Evolutionary conservation across 2,797 vertebrate species (phyloP).

Genomic region (Coreius guichenoti): DNA sequence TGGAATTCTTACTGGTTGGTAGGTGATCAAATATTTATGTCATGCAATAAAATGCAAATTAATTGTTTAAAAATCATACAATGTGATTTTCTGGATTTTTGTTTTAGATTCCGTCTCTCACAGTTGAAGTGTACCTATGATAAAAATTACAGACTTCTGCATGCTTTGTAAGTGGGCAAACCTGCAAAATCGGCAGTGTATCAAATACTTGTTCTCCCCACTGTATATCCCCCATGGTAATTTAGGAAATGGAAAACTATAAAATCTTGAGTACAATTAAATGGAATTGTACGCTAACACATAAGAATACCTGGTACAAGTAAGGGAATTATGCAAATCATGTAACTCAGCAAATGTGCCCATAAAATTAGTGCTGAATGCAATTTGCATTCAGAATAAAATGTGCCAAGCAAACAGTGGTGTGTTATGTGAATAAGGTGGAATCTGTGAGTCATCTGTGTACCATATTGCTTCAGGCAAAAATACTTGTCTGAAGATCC

Average conservation of each 20-base stretch:
- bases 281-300: neutral
- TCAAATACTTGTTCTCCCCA: too few species aligned
- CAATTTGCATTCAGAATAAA: slow-evolving; percentile 3
- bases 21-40: too few species aligned
- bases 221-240: neutral
- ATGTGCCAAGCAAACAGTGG: neutral
- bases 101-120: too few species aligned
- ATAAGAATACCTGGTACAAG: neutral
- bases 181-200: too few species aligned
- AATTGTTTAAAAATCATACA: too few species aligned
- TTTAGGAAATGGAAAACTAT: slow-evolving; percentile 3
- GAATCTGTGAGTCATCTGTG: neutral
- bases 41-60: too few species aligned
- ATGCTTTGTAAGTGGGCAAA: too few species aligned
- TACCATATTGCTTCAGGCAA: neutral
- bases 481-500: slow-evolving; percentile 7
- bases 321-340: slow-evolving; percentile 7
- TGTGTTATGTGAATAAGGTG: neutral
- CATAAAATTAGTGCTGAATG: neutral
- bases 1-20: too few species aligned
- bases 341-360: neutral
- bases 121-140: too few species aligned
- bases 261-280: neutral
- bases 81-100: too few species aligned
- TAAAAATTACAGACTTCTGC: too few species aligned